phyloP scores from a whole-genome alignment of 2,888 invertebrate species.

The Microplitis deprimator region DNA sequence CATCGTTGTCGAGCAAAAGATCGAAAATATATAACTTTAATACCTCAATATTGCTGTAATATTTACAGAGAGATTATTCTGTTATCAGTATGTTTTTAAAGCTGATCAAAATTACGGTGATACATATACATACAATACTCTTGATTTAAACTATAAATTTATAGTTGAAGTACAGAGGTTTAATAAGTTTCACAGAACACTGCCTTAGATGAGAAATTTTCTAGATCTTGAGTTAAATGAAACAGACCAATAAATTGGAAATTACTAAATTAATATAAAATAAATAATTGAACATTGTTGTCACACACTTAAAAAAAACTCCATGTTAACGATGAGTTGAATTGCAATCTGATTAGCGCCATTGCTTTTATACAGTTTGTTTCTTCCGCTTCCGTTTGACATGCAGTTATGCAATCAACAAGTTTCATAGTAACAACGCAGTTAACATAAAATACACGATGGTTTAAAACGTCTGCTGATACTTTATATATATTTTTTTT shows the following conservation, averaged over 20 bases:
- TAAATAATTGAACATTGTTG: not conserved
- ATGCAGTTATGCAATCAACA: conserved; percentile 27
- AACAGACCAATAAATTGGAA: not conserved
- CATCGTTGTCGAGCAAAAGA: conserved; percentile 33
- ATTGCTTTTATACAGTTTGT: not conserved
- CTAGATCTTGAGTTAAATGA: not conserved
- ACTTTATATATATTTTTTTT: not conserved
- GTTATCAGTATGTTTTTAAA: not conserved
- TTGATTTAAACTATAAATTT: not conserved
- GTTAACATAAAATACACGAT: conserved; percentile 4
- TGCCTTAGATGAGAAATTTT: not conserved
- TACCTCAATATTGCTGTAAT: not conserved
- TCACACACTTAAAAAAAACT: not conserved
- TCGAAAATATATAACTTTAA: conserved; percentile 16
- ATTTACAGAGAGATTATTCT: not conserved
- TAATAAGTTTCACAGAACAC: not conserved
- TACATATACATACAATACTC: not conserved
- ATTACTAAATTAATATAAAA: not conserved
- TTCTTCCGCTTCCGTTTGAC: conserved; percentile 33
- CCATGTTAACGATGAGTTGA: conserved; percentile 8
- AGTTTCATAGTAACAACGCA: conserved; percentile 6
- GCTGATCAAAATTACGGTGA: not conserved
- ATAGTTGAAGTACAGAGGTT: not conserved
- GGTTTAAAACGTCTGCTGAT: no score
- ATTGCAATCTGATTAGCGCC: conserved; percentile 15